Conservation (phyloP, 2,797 vertebrate species). For the Darevskia nairensis region DNA sequence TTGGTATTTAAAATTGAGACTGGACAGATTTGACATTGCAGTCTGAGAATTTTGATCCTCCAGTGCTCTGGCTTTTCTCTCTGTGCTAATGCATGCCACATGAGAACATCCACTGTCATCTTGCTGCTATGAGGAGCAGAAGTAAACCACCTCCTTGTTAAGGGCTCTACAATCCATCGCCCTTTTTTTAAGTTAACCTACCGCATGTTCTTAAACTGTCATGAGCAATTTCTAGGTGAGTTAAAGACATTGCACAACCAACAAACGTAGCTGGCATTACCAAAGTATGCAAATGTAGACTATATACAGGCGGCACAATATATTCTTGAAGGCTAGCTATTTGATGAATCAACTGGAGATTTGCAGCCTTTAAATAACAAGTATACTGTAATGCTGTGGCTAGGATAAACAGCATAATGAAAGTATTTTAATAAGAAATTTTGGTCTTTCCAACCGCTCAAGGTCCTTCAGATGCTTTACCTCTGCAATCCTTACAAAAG, state of each 20-base stretch:
- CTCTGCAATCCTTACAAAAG: background rate
- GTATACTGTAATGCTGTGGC: background rate
- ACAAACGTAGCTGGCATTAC: background rate
- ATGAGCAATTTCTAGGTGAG: background rate
- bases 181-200: background rate
- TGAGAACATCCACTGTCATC: background rate
- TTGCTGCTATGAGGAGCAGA: background rate
- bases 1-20: background rate
- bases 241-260: background rate
- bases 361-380: background rate
- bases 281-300: background rate
- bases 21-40: background rate
- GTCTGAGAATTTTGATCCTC: background rate
- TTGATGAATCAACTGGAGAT: background rate
- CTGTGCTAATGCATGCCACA: background rate
- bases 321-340: background rate
- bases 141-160: background rate
- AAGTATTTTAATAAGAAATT: background rate
- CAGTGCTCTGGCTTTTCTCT: background rate
- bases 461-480: background rate
- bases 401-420: background rate
- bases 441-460: background rate
- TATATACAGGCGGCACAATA: background rate
- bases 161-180: background rate
- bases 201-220: background rate